Evolutionary conservation across 2,797 vertebrate genomes (phyloP), one percentile per base, ranked within the genome.

Genomic region (Mormyrus proboscirostris): DNA sequence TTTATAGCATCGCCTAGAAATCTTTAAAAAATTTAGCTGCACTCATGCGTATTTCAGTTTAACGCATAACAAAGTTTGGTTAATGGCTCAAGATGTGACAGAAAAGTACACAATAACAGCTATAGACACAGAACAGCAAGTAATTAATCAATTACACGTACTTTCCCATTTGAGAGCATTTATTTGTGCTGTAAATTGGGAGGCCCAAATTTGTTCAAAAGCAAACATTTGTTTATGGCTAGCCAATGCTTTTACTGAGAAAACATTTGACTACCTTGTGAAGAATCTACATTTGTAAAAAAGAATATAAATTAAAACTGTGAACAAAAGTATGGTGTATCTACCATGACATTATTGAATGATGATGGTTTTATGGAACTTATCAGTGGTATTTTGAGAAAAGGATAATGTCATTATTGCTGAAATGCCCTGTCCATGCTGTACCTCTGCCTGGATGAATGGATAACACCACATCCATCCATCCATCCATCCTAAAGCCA

Each of bases 41-140:
- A 83, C 38, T 83, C 12, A 49, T 79, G 73, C 73, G 12, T 86
- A 55, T 86, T 86, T 86, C 83, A 51, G 10, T 86, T 50, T n/a
- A 49, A 85, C 22, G 16, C 73, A 44, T 79, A 79, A 44, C 73
- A 44, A 47, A 44, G 73, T 47, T 79, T 79, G 73, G 6, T 47
- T 79, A 19, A 79, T 44, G 73, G 41, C 41, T 79, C 41, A 41
- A 44, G 73, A 44, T 16, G 65, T 0, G 0, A 44, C 5, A 1
- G 3, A 79, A 79, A 79, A 44, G 19, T 51, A 29, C 25, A 86
- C 12, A 33, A 86, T 33, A 55, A 86, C 49, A 16, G 22, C 50
- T 53, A 12, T 50, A 86, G 47, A 86, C 50, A 55, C 83, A 53
- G 47, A 86, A 29, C 47, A 29, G 49, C 4, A 10, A 51, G 29